Percentiles rank a stretch among this genome's conserved stretches.
Evolutionary conservation across 2,888 invertebrate species (phyloP).

Genomic region (Fissipunctia ypsillon): DNA sequence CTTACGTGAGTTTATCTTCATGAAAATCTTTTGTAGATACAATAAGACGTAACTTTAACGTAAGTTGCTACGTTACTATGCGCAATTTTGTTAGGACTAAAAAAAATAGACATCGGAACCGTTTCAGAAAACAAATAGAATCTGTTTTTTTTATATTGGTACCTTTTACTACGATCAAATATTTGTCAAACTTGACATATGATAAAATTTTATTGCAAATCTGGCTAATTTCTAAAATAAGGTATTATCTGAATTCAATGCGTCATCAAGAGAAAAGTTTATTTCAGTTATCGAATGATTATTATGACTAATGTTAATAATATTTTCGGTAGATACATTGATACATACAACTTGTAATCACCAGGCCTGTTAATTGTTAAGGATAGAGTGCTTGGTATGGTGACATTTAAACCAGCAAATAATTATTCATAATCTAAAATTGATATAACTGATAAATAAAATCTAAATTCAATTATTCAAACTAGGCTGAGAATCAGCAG

Average conservation of each 20-base stretch:
- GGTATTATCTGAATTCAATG: neutral
- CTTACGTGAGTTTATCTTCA: neutral
- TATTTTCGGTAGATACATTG: neutral
- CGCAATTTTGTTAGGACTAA: neutral
- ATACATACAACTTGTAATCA: neutral
- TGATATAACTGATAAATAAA: neutral
- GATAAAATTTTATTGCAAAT: neutral
- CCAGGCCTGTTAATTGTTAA: neutral
- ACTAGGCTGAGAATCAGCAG: too few species aligned
- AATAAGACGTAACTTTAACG: neutral
- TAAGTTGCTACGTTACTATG: neutral
- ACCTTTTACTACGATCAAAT: neutral
- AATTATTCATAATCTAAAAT: neutral
- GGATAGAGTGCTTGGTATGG: neutral
- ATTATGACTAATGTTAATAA: constrained; percentile 4
- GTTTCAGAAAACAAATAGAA: neutral
- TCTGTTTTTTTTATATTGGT: neutral
- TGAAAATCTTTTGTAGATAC: neutral
- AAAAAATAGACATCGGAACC: too few species aligned
- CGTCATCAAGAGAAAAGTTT: neutral
- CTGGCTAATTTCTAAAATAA: neutral
- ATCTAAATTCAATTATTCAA: too few species aligned
- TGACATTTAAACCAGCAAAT: too few species aligned
- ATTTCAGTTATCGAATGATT: neutral
- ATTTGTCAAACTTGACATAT: neutral